Percentiles rank a stretch among this genome's conserved stretches.
phyloP scores from a whole-genome alignment of 2,888 invertebrate species.

The Sepiola atlantica region DNA sequence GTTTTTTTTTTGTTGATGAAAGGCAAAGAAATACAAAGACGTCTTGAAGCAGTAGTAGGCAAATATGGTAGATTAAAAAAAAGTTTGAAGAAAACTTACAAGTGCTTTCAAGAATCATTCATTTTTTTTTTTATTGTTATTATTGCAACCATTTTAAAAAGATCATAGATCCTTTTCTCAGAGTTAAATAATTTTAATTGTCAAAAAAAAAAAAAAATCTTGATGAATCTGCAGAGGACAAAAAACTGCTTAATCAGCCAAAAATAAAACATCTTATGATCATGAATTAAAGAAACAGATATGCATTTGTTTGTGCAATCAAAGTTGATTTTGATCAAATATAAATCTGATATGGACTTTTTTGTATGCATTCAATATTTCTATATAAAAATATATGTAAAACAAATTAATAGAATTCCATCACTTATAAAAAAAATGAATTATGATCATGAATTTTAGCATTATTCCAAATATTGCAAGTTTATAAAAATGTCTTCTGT shows the following conservation, averaged over 20 bases:
- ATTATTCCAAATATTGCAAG: background rate
- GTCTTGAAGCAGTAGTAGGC: conserved; percentile 11
- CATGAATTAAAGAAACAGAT: background rate
- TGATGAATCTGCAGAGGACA: background rate
- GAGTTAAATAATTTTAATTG: background rate
- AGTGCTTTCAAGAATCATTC: background rate
- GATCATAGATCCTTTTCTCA: background rate
- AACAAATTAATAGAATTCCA: background rate
- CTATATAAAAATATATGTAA: conserved; percentile 32
- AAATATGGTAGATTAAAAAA: conserved; percentile 32
- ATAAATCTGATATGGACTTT: background rate
- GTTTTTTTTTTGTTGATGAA: background rate
- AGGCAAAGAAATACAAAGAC: background rate
- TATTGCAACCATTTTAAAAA: background rate
- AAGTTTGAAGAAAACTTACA: background rate
- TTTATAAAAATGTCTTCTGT: background rate
- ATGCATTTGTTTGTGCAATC: background rate
- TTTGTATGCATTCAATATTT: background rate
- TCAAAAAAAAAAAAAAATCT: background rate
- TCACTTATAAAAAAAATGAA: background rate
- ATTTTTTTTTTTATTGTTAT: background rate
- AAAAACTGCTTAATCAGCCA: background rate
- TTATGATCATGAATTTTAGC: background rate
- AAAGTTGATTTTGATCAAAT: background rate
- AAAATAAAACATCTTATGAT: background rate